Evolutionary conservation across 2,113 vertebrate genomes (phyloP).

Genomic region (Pipra filicauda): DNA sequence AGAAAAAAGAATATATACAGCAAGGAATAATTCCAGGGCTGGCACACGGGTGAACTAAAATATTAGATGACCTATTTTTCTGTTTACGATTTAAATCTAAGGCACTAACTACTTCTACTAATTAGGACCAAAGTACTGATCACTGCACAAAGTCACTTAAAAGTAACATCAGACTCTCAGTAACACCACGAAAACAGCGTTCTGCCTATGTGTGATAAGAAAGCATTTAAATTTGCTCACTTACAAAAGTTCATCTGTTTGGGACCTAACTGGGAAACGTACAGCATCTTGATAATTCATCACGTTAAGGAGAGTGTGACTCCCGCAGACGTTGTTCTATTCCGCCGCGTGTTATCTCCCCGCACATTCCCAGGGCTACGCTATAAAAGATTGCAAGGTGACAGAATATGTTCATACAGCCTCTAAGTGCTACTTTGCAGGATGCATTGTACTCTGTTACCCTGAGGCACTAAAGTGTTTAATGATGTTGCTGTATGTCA

Average conservation of each 20-base stretch:
- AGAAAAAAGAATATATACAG: background rate
- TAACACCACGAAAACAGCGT: background rate
- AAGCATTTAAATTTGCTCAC: slow-evolving; percentile 50
- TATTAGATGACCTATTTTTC: background rate
- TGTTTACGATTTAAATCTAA: slow-evolving; percentile 13
- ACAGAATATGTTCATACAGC: slow-evolving; percentile 38
- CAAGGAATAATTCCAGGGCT: background rate
- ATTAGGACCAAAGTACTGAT: background rate
- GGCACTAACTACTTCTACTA: background rate
- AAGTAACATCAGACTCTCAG: slow-evolving; percentile 5
- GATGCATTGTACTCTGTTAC: slow-evolving; percentile 29
- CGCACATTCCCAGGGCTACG: slow-evolving; percentile 26
- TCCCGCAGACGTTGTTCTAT: slow-evolving; percentile 40
- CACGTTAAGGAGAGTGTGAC: slow-evolving; percentile 37
- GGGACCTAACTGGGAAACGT: background rate
- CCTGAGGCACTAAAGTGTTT: slow-evolving; percentile 48
- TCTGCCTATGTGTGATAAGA: slow-evolving; percentile 48
- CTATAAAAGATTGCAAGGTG: slow-evolving; percentile 55
- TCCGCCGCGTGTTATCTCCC: slow-evolving; percentile 25
- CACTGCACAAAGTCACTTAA: slow-evolving; percentile 24
- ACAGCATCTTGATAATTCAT: slow-evolving; percentile 30
- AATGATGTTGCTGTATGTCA: slow-evolving; percentile 23
- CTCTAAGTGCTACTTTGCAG: slow-evolving; percentile 33
- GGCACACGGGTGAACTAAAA: background rate
- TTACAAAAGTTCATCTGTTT: slow-evolving; percentile 48